Conservation (phyloP, 2,888 invertebrate genomes). For the Metopia argyrocephala region DNA sequence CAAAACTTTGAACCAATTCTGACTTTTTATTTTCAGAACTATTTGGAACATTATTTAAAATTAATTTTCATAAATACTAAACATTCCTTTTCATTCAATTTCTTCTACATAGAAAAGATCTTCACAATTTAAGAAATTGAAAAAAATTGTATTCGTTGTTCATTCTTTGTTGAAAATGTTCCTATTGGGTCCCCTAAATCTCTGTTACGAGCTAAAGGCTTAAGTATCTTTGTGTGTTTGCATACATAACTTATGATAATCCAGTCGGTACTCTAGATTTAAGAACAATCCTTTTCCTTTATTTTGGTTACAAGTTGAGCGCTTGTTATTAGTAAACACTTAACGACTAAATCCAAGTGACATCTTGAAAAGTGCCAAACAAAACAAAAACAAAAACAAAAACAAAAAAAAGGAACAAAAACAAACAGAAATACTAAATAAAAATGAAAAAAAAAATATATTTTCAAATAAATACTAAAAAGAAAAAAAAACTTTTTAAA, state of each 20-base stretch:
- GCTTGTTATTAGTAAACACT: constrained; percentile 51
- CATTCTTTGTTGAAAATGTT: too few species aligned
- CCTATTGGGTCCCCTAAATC: neutral
- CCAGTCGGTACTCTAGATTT: constrained; percentile 43
- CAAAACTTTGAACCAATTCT: too few species aligned
- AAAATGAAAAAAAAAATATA: neutral
- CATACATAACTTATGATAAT: constrained; percentile 44
- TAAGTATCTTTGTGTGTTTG: constrained; percentile 17
- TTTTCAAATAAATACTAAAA: too few species aligned
- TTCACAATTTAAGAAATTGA: too few species aligned
- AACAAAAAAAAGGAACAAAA: neutral
- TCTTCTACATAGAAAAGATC: too few species aligned
- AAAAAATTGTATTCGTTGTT: too few species aligned
- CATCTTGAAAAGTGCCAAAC: constrained; percentile 36
- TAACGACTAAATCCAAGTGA: constrained; percentile 50
- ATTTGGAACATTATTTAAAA: too few species aligned
- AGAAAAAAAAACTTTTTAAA: constrained; percentile 38
- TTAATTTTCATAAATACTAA: too few species aligned
- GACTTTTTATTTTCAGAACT: too few species aligned
- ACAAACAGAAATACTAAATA: constrained; percentile 4
- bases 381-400: constrained; percentile 6
- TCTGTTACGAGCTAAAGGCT: neutral
- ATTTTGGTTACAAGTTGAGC: constrained; percentile 32
- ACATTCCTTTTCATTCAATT: too few species aligned
- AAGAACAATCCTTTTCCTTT: constrained; percentile 46